Percentiles rank a stretch among this genome's conserved stretches.
phyloP scores from a whole-genome alignment of 2,888 invertebrate species.

The Gasteruption jaculator region DNA sequence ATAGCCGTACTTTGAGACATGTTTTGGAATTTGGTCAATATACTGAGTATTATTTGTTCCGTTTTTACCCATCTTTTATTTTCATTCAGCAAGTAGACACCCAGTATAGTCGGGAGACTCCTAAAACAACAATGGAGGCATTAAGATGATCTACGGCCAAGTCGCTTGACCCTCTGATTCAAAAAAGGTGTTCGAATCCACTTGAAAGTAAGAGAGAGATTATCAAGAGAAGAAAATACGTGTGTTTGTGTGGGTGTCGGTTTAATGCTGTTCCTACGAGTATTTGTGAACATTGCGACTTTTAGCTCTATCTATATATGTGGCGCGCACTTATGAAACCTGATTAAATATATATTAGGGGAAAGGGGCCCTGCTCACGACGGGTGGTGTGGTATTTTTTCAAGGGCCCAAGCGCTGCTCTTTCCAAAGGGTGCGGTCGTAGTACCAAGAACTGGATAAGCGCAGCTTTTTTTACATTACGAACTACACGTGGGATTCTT shows the following conservation, averaged over 20 bases:
- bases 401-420: conserved; percentile 30
- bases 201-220: conserved; percentile 29
- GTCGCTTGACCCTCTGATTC: conserved; percentile 50
- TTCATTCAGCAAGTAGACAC: conserved; percentile 28
- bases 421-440: conserved; percentile 38
- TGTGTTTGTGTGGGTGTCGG: conserved; percentile 40
- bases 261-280: conserved; percentile 34
- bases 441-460: no score
- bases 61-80: conserved; percentile 3
- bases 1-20: no score
- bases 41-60: background rate
- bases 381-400: conserved; percentile 48
- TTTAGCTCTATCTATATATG: conserved; percentile 21
- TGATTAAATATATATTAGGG: conserved; percentile 50
- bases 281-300: conserved; percentile 35
- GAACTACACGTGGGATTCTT: conserved; percentile 32
- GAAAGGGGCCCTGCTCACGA: conserved; percentile 30
- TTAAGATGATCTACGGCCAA: conserved; percentile 50
- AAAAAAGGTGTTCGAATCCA: conserved; percentile 49
- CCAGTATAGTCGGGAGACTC: conserved; percentile 43
- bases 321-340: conserved; percentile 36
- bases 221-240: conserved; percentile 21
- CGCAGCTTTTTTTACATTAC: conserved; percentile 30
- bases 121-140: conserved; percentile 51
- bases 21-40: conserved; percentile 29